Percentiles rank a stretch among this genome's conserved stretches.
Evolutionary conservation across 2,113 vertebrate genomes (phyloP).

Genomic region (Xiphias gladius): DNA sequence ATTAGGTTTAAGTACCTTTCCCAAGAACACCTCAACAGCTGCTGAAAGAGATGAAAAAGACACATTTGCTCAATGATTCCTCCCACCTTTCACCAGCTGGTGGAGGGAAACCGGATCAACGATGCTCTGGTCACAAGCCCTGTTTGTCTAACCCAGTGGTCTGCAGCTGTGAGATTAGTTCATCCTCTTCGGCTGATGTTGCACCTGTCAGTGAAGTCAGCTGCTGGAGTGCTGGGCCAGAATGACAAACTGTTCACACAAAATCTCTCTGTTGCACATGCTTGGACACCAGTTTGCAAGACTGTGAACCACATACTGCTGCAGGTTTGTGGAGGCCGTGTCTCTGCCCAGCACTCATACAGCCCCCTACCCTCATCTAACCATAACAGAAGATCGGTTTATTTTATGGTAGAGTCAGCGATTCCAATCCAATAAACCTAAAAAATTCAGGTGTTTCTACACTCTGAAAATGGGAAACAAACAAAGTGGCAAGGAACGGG

Average conservation of each 20-base stretch:
- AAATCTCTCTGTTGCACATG: conserved; percentile 22
- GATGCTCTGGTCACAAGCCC: conserved; percentile 16
- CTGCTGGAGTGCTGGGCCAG: conserved; percentile 8
- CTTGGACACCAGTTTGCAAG: conserved; percentile 5
- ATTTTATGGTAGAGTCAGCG: too few species aligned
- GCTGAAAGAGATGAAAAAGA: conserved; percentile 30
- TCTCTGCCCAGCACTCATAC: background rate
- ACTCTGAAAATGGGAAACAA: too few species aligned
- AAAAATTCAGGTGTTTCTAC: too few species aligned
- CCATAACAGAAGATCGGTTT: conserved; percentile 2
- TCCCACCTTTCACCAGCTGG: conserved; percentile 25
- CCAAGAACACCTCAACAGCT: conserved; percentile 40
- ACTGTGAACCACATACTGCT: background rate
- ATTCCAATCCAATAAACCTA: too few species aligned
- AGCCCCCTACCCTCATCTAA: conserved; percentile 19
- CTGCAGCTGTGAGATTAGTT: conserved; percentile 51
- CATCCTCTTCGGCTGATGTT: conserved; percentile 38
- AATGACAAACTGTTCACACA: conserved; percentile 31
- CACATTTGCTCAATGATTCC: conserved; percentile 12
- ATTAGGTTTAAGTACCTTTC: conserved; percentile 34
- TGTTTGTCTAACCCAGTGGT: conserved; percentile 46
- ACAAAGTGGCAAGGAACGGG: too few species aligned
- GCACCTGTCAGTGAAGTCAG: conserved; percentile 40
- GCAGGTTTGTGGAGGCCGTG: conserved; percentile 4
- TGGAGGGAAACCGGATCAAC: conserved; percentile 25